These are phyloP conservation scores for Myodes glareolus DNA, from an alignment of 2,113 vertebrate genomes.

Conservation along the genomic window DNA sequence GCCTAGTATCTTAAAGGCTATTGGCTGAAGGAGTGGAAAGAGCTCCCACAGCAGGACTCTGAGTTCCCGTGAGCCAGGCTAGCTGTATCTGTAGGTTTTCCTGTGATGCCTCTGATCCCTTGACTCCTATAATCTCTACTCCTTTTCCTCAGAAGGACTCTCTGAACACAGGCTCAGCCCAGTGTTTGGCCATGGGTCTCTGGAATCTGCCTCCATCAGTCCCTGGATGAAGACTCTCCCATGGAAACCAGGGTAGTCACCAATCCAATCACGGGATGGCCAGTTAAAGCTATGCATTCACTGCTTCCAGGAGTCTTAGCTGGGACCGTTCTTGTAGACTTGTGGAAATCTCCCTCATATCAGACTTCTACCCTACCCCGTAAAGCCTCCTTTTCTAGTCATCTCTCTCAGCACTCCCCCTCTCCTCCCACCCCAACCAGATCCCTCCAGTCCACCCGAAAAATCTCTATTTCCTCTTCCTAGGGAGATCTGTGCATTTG, in stretches of 20 bases:
- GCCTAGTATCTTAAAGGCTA: too few species aligned
- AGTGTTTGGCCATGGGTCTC: not conserved
- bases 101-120: not conserved
- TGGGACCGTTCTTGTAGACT: not conserved
- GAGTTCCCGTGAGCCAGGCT: too few species aligned
- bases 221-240: not conserved
- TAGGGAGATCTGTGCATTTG: too few species aligned
- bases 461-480: too few species aligned
- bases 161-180: not conserved
- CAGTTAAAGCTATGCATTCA: not conserved
- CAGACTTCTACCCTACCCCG: not conserved
- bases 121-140: not conserved
- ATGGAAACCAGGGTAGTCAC: not conserved
- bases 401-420: not conserved
- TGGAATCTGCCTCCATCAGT: not conserved
- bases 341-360: not conserved
- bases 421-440: too few species aligned
- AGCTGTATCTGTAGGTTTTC: too few species aligned
- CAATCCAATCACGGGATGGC: not conserved
- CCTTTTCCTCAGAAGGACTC: not conserved
- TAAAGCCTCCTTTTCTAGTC: not conserved
- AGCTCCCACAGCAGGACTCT: too few species aligned
- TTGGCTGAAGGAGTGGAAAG: too few species aligned
- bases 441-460: not conserved
- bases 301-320: not conserved